Conservation (phyloP, 2,888 invertebrate species). For the Drosophila fungiperda region DNA sequence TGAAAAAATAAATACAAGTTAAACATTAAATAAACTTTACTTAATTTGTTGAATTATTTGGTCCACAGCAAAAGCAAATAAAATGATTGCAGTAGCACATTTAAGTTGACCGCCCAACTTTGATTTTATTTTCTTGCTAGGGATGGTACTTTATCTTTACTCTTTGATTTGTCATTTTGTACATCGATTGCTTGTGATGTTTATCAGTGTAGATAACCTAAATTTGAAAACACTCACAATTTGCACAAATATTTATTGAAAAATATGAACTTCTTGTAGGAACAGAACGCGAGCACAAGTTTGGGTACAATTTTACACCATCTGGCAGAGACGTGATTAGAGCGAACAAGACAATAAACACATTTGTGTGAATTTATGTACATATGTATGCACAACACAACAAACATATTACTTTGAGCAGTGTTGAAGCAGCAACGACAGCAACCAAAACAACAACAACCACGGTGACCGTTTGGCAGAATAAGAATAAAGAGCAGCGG, state of each 20-base stretch:
- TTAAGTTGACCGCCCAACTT: not conserved
- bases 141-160: not conserved
- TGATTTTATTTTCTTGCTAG: not conserved
- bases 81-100: not conserved
- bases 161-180: not conserved
- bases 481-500: slow-evolving; percentile 14
- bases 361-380: not conserved
- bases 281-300: not conserved
- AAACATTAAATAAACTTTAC: not conserved
- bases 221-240: slow-evolving; percentile 1
- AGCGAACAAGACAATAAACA: not conserved
- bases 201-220: not conserved
- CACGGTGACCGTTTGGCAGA: slow-evolving; percentile 41
- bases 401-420: slow-evolving; percentile 30
- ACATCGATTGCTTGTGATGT: not conserved
- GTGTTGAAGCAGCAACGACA: slow-evolving; percentile 37
- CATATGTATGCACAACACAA: slow-evolving; percentile 16
- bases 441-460: slow-evolving; percentile 34
- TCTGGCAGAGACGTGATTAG: not conserved
- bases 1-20: not conserved
- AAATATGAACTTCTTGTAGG: not conserved
- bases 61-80: not conserved
- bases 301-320: not conserved
- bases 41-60: not conserved
- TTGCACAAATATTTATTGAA: not conserved